These are phyloP conservation scores for Mylabris sibirica DNA, from an alignment of 2,888 invertebrate species.

Conservation along the genomic window DNA sequence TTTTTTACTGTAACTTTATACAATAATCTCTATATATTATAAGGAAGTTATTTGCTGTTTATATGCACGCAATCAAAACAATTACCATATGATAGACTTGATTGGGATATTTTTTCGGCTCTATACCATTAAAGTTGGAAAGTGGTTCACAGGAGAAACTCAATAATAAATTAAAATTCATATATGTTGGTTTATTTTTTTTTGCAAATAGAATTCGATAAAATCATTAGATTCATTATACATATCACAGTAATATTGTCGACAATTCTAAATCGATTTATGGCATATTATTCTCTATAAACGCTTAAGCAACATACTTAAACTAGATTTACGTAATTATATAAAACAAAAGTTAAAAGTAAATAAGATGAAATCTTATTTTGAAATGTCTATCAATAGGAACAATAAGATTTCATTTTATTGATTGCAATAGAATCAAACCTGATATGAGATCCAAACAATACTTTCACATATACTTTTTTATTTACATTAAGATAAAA, in stretches of 20 bases:
- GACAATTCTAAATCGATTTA: constrained; percentile 43
- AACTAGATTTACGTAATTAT: constrained; percentile 19
- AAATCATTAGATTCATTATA: constrained; percentile 48
- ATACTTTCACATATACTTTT: constrained; percentile 10
- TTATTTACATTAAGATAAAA: constrained; percentile 29
- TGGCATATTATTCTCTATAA: constrained; percentile 38
- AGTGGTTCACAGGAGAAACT: neutral
- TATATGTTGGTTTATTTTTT: constrained; percentile 26
- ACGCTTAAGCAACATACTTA: constrained; percentile 43
- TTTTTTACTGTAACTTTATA: neutral
- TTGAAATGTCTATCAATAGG: constrained; percentile 18
- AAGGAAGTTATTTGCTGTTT: neutral
- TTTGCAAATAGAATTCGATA: constrained; percentile 34
- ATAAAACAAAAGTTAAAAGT: constrained; percentile 1
- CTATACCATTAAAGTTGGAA: neutral
- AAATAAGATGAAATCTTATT: constrained; percentile 28
- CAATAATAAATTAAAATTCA: constrained; percentile 23
- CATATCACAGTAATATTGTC: constrained; percentile 54
- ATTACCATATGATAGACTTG: neutral
- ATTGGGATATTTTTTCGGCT: neutral
- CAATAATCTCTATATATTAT: constrained; percentile 2
- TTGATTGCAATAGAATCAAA: constrained; percentile 20
- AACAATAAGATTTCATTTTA: constrained; percentile 30
- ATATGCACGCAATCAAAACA: neutral
- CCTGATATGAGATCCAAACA: constrained; percentile 31